phyloP scores from a whole-genome alignment of 1,140 invertebrate genomes.

The Orchestia grillus region DNA sequence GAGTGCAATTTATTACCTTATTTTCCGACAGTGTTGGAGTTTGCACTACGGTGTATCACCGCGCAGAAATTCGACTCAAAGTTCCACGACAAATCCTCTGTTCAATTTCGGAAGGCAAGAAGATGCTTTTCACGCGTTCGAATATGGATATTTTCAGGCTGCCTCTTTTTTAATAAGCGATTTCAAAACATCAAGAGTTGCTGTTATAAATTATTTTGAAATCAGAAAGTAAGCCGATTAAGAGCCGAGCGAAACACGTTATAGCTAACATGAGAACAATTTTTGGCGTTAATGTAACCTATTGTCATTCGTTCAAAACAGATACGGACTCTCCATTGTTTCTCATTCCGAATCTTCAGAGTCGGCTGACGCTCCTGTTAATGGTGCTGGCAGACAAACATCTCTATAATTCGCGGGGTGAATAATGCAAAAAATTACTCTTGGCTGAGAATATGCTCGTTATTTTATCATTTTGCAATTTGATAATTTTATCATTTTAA shows the following conservation, averaged over 20 bases:
- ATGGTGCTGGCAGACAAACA: too few species aligned
- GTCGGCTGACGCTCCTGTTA: too few species aligned
- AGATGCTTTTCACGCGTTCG: background rate
- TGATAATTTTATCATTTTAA: too few species aligned
- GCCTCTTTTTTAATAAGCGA: background rate
- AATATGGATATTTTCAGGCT: background rate
- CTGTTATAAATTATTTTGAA: background rate
- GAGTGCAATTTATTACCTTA: slow-evolving; percentile 40
- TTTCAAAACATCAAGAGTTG: background rate
- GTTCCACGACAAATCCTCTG: background rate
- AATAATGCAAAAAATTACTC: too few species aligned
- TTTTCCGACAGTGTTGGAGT: slow-evolving; percentile 37
- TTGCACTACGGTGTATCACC: slow-evolving; percentile 11
- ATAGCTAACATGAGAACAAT: background rate
- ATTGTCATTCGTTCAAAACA: too few species aligned
- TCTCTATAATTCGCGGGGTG: too few species aligned
- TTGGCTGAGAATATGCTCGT: too few species aligned
- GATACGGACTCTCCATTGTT: too few species aligned
- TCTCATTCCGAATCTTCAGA: too few species aligned
- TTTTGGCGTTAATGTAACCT: background rate
- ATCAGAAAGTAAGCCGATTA: background rate
- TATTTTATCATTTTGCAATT: too few species aligned
- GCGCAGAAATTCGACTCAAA: background rate
- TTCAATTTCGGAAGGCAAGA: background rate
- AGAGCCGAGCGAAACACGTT: background rate